A percentile compares a stretch with the other conserved stretches of the same genome.
These are phyloP conservation scores for Raphicerus campestris DNA, from an alignment of 2,113 vertebrate genomes.

Conservation along the genomic window DNA sequence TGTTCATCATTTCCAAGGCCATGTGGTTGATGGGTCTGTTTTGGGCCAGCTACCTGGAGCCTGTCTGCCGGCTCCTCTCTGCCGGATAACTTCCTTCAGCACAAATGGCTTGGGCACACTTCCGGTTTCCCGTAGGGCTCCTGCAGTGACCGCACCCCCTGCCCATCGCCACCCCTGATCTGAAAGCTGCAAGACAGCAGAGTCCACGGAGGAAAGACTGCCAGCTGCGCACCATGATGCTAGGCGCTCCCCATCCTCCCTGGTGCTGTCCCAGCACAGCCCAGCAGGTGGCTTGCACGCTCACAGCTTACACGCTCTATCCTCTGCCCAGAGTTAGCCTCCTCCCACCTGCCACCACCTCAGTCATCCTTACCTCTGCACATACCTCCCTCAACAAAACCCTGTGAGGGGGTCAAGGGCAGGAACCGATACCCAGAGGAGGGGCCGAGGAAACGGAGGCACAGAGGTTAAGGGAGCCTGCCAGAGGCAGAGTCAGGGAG, in stretches of 20 bases:
- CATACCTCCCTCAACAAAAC: background rate
- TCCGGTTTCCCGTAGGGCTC: fast-evolving
- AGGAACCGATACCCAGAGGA: background rate
- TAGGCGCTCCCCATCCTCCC: fast-evolving
- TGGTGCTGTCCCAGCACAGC: background rate
- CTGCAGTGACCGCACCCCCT: background rate
- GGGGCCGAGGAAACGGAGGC: background rate
- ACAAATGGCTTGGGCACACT: background rate
- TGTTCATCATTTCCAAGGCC: background rate
- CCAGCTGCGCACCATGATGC: background rate
- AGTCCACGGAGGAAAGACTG: background rate
- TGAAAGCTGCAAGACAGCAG: background rate
- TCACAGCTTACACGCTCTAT: no score
- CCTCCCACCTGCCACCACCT: background rate
- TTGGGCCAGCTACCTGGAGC: background rate
- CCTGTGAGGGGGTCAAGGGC: background rate
- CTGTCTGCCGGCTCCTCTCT: background rate
- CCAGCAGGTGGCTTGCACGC: background rate
- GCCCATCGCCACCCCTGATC: fast-evolving
- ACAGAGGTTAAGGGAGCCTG: background rate
- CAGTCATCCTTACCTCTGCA: background rate
- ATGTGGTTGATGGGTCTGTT: fast-evolving
- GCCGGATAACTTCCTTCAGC: background rate
- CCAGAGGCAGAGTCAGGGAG: background rate
- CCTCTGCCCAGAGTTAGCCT: background rate